Percentiles rank a stretch among this genome's conserved stretches.
Evolutionary conservation across 2,888 invertebrate genomes (phyloP).

Genomic region (Scaptomyza caliginosa): DNA sequence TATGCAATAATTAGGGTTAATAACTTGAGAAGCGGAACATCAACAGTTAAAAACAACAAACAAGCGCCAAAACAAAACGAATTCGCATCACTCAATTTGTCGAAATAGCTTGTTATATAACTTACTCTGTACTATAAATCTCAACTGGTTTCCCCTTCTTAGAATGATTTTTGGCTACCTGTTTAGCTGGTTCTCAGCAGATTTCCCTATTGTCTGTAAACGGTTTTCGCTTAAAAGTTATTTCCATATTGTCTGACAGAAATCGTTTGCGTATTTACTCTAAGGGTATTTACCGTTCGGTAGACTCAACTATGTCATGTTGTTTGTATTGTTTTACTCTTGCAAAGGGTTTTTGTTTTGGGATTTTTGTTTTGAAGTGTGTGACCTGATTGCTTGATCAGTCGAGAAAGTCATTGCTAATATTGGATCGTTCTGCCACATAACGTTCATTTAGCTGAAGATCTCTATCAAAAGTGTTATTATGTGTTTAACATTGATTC

Average conservation of each 20-base stretch:
- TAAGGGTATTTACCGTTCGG: slow-evolving; percentile 26
- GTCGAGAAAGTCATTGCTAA: background rate
- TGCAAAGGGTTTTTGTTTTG: background rate
- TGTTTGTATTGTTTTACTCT: background rate
- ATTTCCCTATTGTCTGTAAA: slow-evolving; percentile 17
- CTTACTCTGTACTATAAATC: background rate
- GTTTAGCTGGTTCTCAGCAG: slow-evolving; percentile 21
- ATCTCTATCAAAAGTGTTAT: too few relatives aligned
- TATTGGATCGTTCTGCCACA: too few relatives aligned
- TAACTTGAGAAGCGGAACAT: slow-evolving; percentile 21
- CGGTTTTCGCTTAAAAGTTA: background rate
- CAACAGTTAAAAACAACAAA: background rate
- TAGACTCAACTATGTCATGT: background rate
- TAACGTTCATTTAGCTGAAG: too few relatives aligned
- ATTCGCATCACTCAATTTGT: slow-evolving; percentile 18
- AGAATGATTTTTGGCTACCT: slow-evolving; percentile 13
- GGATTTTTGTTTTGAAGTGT: background rate
- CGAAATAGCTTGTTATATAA: slow-evolving; percentile 17
- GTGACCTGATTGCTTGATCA: background rate
- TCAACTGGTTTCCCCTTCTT: slow-evolving; percentile 13
- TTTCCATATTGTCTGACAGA: slow-evolving; percentile 1
- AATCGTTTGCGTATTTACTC: slow-evolving; percentile 4
- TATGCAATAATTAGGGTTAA: slow-evolving; percentile 49
- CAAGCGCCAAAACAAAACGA: slow-evolving; percentile 10
- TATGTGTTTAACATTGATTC: background rate